A percentile compares a stretch with the other conserved stretches of the same genome.
Conservation (phyloP, 2,888 invertebrate species). For the Pseudoips prasinana region DNA sequence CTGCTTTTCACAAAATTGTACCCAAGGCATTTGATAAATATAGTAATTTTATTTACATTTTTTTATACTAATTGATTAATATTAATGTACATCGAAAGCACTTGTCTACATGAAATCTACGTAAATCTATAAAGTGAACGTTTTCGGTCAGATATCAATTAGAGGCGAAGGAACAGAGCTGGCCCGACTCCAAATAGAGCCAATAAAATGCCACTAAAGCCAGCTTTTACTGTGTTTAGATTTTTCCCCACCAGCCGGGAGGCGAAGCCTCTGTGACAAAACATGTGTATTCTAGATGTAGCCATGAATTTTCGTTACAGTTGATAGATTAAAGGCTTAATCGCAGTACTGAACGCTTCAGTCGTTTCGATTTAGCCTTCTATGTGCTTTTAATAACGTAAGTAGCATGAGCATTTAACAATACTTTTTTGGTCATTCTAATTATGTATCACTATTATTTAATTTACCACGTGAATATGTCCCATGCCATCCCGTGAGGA, state of each 20-base stretch:
- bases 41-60: too few species aligned
- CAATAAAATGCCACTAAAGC: conserved; percentile 72
- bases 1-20: too few species aligned
- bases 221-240: conserved; percentile 69
- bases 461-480: too few species aligned
- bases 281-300: conserved; percentile 53
- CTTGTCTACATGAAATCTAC: conserved; percentile 41
- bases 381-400: conserved; percentile 15
- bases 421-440: too few species aligned
- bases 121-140: conserved; percentile 44
- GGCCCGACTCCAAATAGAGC: conserved; percentile 66
- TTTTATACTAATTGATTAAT: too few species aligned
- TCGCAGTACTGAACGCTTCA: conserved; percentile 30
- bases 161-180: conserved; percentile 56
- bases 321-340: conserved; percentile 35
- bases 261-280: conserved; percentile 38
- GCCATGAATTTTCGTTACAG: conserved; percentile 35
- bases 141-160: conserved; percentile 74
- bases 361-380: conserved; percentile 13
- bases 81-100: conserved; percentile 15
- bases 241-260: conserved; percentile 52
- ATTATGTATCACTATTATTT: too few species aligned
- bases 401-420: conserved; percentile 14
- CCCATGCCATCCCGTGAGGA: too few species aligned
- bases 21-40: too few species aligned